These are phyloP conservation scores for Colius striatus DNA, from an alignment of 2,113 vertebrate genomes.

Conservation along the genomic window DNA sequence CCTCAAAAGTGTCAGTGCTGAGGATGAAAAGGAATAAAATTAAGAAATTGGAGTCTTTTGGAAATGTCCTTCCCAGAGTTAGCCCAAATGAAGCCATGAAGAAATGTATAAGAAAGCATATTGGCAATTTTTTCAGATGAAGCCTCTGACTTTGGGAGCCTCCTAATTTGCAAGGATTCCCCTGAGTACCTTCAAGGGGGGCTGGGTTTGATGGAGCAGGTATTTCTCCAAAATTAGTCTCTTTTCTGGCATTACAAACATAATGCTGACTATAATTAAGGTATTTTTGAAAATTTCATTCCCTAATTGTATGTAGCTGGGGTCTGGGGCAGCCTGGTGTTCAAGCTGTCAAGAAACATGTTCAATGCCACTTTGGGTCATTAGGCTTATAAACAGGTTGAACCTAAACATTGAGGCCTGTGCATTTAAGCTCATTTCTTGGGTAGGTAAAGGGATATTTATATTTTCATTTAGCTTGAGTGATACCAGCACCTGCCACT, in stretches of 20 bases:
- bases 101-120: not conserved
- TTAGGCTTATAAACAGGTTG: conserved; percentile 30
- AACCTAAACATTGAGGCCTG: not conserved
- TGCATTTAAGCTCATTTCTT: conserved; percentile 25
- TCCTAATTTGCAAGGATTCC: not conserved
- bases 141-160: not conserved
- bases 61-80: not conserved
- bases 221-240: not conserved
- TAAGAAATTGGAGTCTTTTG: conserved; percentile 24
- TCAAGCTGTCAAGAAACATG: conserved; percentile 16
- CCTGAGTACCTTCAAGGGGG: not conserved
- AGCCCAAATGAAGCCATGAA: not conserved
- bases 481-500: conserved; percentile 66
- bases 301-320: not conserved
- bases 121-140: not conserved
- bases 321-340: not conserved
- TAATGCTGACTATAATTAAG: not conserved
- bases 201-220: not conserved
- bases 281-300: not conserved
- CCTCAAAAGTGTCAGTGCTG: not conserved
- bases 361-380: not conserved
- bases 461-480: conserved; percentile 62
- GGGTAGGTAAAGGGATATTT: conserved; percentile 51
- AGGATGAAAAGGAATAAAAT: conserved; percentile 34
- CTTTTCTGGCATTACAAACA: not conserved